Conservation (phyloP, 2,888 invertebrate genomes). For the Pandemis cinnamomeana region DNA sequence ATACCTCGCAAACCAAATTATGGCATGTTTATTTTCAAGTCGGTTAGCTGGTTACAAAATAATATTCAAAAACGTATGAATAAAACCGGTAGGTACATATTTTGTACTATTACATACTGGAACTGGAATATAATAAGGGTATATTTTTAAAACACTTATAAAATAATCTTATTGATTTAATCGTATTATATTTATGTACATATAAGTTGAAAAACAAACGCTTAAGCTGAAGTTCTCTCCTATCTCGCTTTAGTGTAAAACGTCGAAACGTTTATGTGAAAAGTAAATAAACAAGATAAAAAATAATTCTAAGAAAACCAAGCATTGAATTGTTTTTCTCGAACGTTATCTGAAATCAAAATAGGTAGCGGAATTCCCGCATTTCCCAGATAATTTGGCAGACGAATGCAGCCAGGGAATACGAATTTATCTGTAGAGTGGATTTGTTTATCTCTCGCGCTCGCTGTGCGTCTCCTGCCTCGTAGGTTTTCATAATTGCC, state of each 20-base stretch:
- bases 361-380: not conserved
- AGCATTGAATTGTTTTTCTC: slow-evolving; percentile 4
- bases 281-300: slow-evolving; percentile 12
- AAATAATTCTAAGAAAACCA: not conserved
- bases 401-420: slow-evolving; percentile 13
- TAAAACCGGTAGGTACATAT: no score
- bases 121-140: no score
- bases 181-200: no score
- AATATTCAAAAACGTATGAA: no score
- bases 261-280: not conserved
- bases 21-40: no score
- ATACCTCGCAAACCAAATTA: no score
- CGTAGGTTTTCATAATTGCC: no score
- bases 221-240: not conserved
- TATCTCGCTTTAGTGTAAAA: slow-evolving; percentile 15
- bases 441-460: not conserved
- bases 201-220: not conserved
- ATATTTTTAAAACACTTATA: no score
- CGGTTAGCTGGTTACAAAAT: no score
- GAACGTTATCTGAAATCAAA: slow-evolving; percentile 7
- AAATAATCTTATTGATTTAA: no score
- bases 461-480: not conserved
- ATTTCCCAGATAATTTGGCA: slow-evolving; percentile 26
- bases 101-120: no score
- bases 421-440: not conserved